Evolutionary conservation across 2,797 vertebrate species (phyloP), one percentile per base, ranked within the genome.

Genomic region (Ficedula albicollis): DNA sequence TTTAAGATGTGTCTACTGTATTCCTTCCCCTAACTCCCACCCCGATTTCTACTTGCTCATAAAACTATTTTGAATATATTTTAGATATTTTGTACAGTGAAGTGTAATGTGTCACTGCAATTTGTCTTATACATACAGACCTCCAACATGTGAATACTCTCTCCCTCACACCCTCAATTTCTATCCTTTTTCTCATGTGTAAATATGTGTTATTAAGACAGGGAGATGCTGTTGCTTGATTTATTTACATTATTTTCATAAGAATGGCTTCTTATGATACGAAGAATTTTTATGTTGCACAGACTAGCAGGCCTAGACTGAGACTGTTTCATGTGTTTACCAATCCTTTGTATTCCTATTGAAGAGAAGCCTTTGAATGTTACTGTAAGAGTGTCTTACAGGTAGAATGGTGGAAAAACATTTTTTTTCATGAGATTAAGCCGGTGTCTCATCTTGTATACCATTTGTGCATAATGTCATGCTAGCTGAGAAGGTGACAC

Each of bases 381-480:
- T 62, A 13, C 21, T 75, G 78, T 22, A n/a, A 67, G 11, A 20
- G 11, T 63, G n/a, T 60, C 32, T 75, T 72, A 25, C 3, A 60
- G 36, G 26, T 49, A 41, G 21, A 39, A 34, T 14, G 15, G 21
- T 46, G 12, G 29, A 67, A 92, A 70, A 76, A 5, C 2, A 8
- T 58, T 13, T 67, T 60, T 64, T 60, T 66, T 52, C 13, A 8
- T 64, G 32, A 51, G 12, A 46, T 76, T 11, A 63, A 1, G 23
- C 23, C 11, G 13, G 15, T 84, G 86, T 32, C 26, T 92, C 9
- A 13, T 87, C n/a, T 70, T 1, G 0, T 77, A 1, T 46, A 15
- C 10, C 4, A 11, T 52, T 80, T 0, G 1, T 36, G 16, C 6
- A 0, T 52, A 25, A 10, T 46, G 13, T 75, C 7, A 3, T 22